Evolutionary conservation across 2,888 invertebrate species (phyloP).

Genomic region (Latheticus oryzae): DNA sequence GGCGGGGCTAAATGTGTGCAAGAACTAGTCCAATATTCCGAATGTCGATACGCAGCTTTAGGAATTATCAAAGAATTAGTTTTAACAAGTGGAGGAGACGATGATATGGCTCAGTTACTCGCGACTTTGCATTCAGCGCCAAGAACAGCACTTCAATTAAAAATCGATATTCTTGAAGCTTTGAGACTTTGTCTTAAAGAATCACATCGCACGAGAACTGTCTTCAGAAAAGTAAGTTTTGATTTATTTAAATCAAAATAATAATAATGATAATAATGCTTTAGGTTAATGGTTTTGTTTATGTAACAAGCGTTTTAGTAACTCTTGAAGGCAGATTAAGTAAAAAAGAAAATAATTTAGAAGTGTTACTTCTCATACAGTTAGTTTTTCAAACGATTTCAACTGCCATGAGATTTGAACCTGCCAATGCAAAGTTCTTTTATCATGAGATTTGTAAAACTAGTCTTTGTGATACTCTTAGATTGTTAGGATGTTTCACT

Average conservation of each 20-base stretch:
- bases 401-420: constrained; percentile 98
- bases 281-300: constrained; percentile 94
- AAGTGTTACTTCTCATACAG: constrained; percentile 82
- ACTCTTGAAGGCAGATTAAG: constrained; percentile 87
- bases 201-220: constrained; percentile 95
- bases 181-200: constrained; percentile 91
- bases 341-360: constrained; percentile 66
- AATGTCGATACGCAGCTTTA: constrained; percentile 85
- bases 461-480: constrained; percentile 91
- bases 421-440: constrained; percentile 98
- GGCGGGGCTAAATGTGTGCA: constrained; percentile 94
- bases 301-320: constrained; percentile 94
- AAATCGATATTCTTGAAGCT: constrained; percentile 91
- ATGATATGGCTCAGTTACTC: constrained; percentile 93
- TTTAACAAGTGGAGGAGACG: constrained; percentile 92
- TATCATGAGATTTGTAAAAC: constrained; percentile 96
- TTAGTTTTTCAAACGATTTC: constrained; percentile 95
- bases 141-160: constrained; percentile 82
- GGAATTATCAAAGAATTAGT: constrained; percentile 90
- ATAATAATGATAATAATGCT: no score
- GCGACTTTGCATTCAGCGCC: constrained; percentile 93
- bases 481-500: constrained; percentile 90
- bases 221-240: constrained; percentile 94
- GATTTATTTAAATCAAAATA: constrained; percentile 1
- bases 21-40: constrained; percentile 84